Conservation (phyloP, 2,797 vertebrate genomes). For the Champsocephalus gunnari region DNA sequence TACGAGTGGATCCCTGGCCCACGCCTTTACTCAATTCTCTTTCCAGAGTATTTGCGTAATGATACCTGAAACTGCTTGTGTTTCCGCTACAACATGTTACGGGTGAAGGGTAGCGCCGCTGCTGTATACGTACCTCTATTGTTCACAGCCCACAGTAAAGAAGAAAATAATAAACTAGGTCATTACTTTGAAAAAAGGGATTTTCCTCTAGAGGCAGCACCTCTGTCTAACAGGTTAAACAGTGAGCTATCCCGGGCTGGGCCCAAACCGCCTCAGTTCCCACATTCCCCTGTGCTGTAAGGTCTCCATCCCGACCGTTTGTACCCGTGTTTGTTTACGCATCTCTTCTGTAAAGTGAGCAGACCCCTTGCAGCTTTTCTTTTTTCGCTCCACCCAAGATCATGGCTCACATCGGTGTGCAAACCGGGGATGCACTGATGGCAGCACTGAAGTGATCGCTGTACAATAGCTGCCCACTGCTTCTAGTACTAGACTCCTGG, state of each 20-base stretch:
- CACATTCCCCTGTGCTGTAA: slow-evolving; percentile 48
- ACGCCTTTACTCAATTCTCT: slow-evolving; percentile 10
- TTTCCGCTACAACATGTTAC: slow-evolving; percentile 42
- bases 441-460: not conserved
- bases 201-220: slow-evolving; percentile 74
- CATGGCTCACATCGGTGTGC: slow-evolving; percentile 12
- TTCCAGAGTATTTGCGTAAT: slow-evolving; percentile 32
- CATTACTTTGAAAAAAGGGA: slow-evolving; percentile 68
- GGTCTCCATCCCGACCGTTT: slow-evolving; percentile 60
- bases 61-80: slow-evolving; percentile 16
- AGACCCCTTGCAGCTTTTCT: slow-evolving; percentile 58
- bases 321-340: slow-evolving; percentile 66
- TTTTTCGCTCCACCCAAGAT: slow-evolving; percentile 34
- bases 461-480: too few relatives aligned
- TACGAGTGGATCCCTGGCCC: not conserved
- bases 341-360: slow-evolving; percentile 66
- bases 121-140: slow-evolving; percentile 62
- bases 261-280: slow-evolving; percentile 57
- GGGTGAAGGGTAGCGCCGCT: slow-evolving; percentile 21
- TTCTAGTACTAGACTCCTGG: too few relatives aligned
- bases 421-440: slow-evolving; percentile 15
- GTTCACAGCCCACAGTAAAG: slow-evolving; percentile 63
- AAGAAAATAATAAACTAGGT: slow-evolving; percentile 66
- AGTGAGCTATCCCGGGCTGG: slow-evolving; percentile 34
- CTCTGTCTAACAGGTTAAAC: slow-evolving; percentile 68